Conservation (phyloP, 2,797 vertebrate genomes). For the Lepus oiostolus region DNA sequence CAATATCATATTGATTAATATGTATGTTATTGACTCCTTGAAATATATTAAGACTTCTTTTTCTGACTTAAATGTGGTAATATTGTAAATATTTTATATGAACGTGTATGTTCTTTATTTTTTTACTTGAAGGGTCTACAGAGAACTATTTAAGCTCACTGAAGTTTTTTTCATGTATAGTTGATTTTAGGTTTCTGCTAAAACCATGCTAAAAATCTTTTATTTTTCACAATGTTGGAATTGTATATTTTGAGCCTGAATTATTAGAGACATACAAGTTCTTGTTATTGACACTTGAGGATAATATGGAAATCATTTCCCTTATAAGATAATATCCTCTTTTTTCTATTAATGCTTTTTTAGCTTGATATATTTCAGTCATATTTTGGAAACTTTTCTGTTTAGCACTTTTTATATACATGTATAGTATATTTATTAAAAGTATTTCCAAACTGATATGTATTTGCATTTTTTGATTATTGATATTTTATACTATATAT, state of each 20-base stretch:
- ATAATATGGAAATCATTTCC: neutral
- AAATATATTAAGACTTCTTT: neutral
- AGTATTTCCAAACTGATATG: neutral
- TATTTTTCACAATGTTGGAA: neutral
- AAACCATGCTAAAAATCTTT: neutral
- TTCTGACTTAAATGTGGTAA: neutral
- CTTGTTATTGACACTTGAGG: neutral
- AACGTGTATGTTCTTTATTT: neutral
- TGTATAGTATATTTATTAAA: no score
- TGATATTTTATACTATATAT: neutral
- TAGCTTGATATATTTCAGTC: conserved; percentile 1
- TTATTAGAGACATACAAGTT: neutral
- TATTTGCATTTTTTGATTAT: neutral
- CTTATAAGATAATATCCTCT: neutral
- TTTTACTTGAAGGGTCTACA: neutral
- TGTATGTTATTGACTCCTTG: neutral
- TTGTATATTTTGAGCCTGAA: neutral
- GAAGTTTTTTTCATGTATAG: neutral
- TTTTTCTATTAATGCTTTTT: neutral
- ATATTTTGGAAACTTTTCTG: neutral
- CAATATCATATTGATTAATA: neutral
- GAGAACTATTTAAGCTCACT: neutral
- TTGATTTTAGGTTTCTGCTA: neutral
- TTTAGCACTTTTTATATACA: neutral
- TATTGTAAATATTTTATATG: neutral